phyloP scores from a whole-genome alignment of 2,113 vertebrate genomes.

The Regulus satrapa region DNA sequence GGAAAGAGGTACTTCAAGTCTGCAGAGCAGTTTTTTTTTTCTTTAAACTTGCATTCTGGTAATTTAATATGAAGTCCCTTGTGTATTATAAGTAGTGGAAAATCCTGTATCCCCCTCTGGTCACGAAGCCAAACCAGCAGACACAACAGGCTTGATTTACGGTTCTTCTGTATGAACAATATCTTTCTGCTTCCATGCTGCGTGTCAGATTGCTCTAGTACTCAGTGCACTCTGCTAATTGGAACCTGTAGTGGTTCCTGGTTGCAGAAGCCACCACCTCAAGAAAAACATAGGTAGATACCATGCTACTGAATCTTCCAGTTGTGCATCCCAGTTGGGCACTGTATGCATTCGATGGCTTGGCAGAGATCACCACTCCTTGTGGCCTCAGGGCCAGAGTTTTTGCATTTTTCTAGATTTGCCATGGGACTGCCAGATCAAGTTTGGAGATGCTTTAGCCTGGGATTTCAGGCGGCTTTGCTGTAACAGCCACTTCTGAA shows the following conservation, averaged over 20 bases:
- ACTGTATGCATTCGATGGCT: not conserved
- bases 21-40: not conserved
- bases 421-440: not conserved
- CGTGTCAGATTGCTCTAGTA: not conserved
- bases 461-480: not conserved
- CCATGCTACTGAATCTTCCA: not conserved
- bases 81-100: not conserved
- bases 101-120: accelerated
- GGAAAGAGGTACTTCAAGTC: not conserved
- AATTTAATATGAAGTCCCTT: not conserved
- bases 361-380: not conserved
- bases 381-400: accelerated
- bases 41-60: not conserved
- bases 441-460: not conserved
- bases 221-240: not conserved
- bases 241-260: not conserved
- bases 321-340: not conserved
- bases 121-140: not conserved
- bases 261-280: not conserved
- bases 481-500: not conserved
- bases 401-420: not conserved
- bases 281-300: accelerated
- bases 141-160: not conserved
- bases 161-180: not conserved
- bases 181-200: not conserved